Base-by-base conservation (phyloP, 37 sponge, comb jelly and placozoan species). In the Agelas oroides region DNA sequence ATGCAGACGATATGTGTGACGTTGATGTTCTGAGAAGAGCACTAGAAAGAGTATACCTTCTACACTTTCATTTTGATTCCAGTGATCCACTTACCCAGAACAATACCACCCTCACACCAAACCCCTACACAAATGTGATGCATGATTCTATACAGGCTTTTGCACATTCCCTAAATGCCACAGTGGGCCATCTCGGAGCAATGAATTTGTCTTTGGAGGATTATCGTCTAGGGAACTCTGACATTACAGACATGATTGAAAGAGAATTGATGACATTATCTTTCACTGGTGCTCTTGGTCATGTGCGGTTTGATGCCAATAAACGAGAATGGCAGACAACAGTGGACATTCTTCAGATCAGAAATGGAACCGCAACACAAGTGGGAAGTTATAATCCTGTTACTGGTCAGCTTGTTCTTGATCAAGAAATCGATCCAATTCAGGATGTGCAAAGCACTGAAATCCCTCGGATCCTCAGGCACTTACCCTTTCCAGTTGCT, bases 141-240 rank as follows among this genome's bases (percentile, higher is more conserved):
- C 19, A 27, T 19, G 20, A 79, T 37, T 64, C 79, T 24, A 53
- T 79, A 33, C 65, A 66, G 66, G 54, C 66, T 32, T 65, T 79
- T 65, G 79, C 66, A 35, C 27, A 27, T 11, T 35, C 79, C 8
- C 53, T 79, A 11, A 65, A 79, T 65, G 32, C 1, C 11, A 65
- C 79, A 53, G 3, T 46, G 46, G 46, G 46, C 6, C 46, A 46
- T 46, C 8, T 68, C 5, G 53, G 33, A 20, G 53, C 1, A 53
- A 8, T 12, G 46, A 46, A 46, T 46, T n/a, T n/a, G n/a, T n/a
- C n/a, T n/a, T n/a, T n/a, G n/a, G n/a, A n/a, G n/a, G n/a, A n/a
- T n/a, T n/a, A n/a, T n/a, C 46, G 8, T 8, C 46, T 46, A 8
- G 46, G 46, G 8, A 46, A 46, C 46, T 46, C 46, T 46, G 46